Evolutionary conservation across 2,797 vertebrate genomes (phyloP).

Genomic region (Manis javanica): DNA sequence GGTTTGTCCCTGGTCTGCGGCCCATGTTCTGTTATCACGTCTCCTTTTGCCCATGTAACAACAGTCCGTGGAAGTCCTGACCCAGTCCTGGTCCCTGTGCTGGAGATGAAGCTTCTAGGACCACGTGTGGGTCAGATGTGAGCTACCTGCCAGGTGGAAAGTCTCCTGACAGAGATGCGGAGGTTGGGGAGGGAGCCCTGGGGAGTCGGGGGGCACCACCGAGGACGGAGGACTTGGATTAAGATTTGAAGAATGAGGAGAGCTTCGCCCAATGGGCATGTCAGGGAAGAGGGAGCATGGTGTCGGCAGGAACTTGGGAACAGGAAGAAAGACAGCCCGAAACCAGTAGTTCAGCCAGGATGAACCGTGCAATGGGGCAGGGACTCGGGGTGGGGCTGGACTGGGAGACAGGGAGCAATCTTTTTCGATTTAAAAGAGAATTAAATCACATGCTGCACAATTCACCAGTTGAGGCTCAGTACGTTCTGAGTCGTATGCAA

Average conservation of each 20-base stretch:
- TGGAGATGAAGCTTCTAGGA: background rate
- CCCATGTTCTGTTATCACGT: background rate
- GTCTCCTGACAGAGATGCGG: background rate
- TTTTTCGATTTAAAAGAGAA: background rate
- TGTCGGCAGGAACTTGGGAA: background rate
- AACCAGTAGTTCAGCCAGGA: background rate
- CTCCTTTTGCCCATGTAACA: background rate
- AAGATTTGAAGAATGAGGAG: background rate
- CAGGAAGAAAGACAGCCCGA: background rate
- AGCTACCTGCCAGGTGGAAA: rapidly evolving
- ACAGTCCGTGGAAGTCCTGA: background rate
- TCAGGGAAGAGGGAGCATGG: background rate
- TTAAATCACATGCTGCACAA: no score
- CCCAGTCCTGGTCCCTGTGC: background rate
- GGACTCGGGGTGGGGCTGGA: background rate
- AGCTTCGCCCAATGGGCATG: background rate
- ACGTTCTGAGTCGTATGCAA: background rate
- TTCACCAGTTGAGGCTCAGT: background rate
- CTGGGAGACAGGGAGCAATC: background rate
- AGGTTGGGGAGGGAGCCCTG: background rate
- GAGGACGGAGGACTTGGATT: background rate
- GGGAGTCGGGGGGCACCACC: background rate
- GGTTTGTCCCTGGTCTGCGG: background rate
- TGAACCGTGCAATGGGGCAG: background rate
- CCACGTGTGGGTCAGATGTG: background rate